phyloP scores from a whole-genome alignment of 2,797 vertebrate species.

The Taeniopygia guttata region DNA sequence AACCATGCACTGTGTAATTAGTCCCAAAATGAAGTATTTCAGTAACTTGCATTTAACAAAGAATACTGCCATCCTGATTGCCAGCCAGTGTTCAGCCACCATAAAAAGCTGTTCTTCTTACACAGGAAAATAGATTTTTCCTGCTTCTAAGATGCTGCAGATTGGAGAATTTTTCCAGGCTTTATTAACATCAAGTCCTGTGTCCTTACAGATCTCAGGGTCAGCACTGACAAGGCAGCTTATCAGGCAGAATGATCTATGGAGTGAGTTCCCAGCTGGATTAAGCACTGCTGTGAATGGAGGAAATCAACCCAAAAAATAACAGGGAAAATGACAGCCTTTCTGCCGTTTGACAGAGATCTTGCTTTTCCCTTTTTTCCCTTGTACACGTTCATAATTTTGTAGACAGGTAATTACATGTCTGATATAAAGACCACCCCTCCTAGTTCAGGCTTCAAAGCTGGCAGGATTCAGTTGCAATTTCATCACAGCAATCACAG shows the following conservation, averaged over 20 bases:
- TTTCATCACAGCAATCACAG: background rate
- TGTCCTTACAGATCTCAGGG: background rate
- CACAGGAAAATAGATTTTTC: background rate
- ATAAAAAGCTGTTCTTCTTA: background rate
- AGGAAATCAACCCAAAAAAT: background rate
- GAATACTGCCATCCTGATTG: background rate
- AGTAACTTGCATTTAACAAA: constrained; percentile 22
- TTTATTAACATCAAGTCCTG: background rate
- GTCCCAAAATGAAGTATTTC: constrained; percentile 26
- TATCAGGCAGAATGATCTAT: background rate
- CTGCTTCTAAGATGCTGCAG: background rate
- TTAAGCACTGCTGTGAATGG: background rate
- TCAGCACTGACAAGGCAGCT: background rate
- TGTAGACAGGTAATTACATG: constrained; percentile 59
- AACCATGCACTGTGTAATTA: background rate
- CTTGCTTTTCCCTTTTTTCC: background rate
- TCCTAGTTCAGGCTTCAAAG: constrained; percentile 16
- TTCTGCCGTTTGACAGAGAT: constrained; percentile 33
- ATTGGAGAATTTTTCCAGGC: background rate
- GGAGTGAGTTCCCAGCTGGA: background rate
- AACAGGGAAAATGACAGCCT: constrained; percentile 22
- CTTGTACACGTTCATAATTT: background rate
- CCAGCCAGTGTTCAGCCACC: background rate
- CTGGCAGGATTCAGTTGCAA: background rate
- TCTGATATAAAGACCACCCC: constrained; percentile 36